Conservation (phyloP, 2,113 vertebrate species). For the Tenrec ecaudatus region DNA sequence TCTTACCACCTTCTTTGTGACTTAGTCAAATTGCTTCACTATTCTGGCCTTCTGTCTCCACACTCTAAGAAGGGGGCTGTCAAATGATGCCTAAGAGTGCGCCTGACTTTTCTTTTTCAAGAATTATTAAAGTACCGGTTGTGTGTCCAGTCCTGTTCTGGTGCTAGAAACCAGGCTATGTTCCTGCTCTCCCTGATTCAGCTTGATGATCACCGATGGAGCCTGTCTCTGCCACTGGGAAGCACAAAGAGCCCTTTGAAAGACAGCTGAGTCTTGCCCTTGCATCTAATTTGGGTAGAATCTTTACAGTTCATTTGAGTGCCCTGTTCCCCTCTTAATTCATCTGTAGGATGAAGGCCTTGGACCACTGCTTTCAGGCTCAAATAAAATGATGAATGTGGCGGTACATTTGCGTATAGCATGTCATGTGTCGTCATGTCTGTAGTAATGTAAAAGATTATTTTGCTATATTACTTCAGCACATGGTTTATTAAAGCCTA, state of each 20-base stretch:
- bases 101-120: background rate
- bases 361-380: background rate
- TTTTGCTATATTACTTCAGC: slow-evolving; percentile 24
- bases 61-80: background rate
- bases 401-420: background rate
- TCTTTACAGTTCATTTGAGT: background rate
- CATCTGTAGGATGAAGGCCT: background rate
- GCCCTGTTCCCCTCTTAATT: background rate
- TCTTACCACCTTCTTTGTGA: background rate
- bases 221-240: background rate
- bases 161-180: background rate
- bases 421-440: background rate
- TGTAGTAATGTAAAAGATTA: background rate
- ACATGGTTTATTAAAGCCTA: background rate
- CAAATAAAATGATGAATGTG: background rate
- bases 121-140: background rate
- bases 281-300: background rate
- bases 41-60: background rate
- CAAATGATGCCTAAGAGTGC: background rate
- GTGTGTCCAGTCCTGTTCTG: background rate
- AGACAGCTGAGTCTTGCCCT: background rate
- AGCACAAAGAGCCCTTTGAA: background rate
- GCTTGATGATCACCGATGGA: background rate
- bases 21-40: background rate
- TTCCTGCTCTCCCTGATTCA: background rate